phyloP scores from a whole-genome alignment of 2,888 invertebrate genomes.

The Ormyrus rosae region DNA sequence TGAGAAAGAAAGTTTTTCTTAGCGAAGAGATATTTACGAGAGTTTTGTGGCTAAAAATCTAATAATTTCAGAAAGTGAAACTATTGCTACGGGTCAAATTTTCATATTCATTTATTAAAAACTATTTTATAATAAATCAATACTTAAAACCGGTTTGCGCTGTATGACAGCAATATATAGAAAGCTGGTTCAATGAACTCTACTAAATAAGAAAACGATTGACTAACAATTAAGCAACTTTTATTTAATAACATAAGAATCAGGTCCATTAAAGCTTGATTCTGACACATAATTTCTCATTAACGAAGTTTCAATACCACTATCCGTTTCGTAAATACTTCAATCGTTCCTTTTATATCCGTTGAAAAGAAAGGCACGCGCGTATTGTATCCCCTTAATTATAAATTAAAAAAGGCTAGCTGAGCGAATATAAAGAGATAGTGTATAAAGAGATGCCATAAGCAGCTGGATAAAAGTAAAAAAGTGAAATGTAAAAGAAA shows the following conservation, averaged over 20 bases:
- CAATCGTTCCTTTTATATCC: background rate
- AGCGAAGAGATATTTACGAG: conserved; percentile 36
- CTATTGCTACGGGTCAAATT: background rate
- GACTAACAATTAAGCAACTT: conserved; percentile 46
- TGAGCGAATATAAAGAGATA: background rate
- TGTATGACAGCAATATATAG: conserved; percentile 34
- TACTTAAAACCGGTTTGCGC: conserved; percentile 47
- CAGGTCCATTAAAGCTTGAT: background rate
- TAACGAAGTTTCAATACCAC: conserved; percentile 6
- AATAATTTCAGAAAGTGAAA: conserved; percentile 4
- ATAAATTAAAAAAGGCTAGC: conserved; percentile 11
- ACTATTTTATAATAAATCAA: conserved; percentile 17
- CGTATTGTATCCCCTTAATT: background rate
- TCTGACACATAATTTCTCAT: background rate
- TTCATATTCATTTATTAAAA: background rate
- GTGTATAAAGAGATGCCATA: background rate
- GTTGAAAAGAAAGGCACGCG: background rate
- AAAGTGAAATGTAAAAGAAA: conserved; percentile 53
- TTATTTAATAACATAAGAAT: conserved; percentile 32
- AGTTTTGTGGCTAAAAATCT: background rate
- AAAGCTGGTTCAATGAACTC: conserved; percentile 48
- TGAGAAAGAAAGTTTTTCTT: conserved; percentile 33
- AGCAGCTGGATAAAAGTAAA: conserved; percentile 55
- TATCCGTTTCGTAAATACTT: conserved; percentile 22
- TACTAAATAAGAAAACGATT: conserved; percentile 25